phyloP scores from a whole-genome alignment of 2,797 vertebrate species.

The Gymnothorax javanicus region DNA sequence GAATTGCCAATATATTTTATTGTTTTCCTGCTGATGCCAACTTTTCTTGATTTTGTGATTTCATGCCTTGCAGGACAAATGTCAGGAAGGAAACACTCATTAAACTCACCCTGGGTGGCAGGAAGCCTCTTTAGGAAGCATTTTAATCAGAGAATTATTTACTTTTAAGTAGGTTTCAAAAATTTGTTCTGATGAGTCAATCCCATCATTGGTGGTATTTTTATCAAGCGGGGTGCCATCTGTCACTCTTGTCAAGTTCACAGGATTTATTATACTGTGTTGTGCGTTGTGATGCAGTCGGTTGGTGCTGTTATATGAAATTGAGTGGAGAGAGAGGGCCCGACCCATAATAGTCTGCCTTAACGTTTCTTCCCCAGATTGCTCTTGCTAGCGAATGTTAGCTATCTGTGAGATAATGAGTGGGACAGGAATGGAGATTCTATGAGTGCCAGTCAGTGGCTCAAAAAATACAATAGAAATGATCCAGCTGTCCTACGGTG shows the following conservation, averaged over 20 bases:
- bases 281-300: background rate
- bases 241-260: background rate
- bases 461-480: background rate
- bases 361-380: constrained; percentile 6
- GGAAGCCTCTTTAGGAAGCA: background rate
- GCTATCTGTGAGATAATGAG: constrained; percentile 11
- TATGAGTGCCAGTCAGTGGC: background rate
- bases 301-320: constrained; percentile 14
- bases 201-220: background rate
- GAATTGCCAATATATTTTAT: background rate
- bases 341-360: background rate
- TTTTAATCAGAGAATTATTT: background rate
- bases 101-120: background rate
- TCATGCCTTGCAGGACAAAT: background rate
- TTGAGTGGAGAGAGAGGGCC: background rate
- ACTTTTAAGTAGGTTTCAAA: background rate
- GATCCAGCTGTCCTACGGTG: background rate
- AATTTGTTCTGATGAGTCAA: background rate
- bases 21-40: background rate
- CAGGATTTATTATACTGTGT: background rate
- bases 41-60: background rate
- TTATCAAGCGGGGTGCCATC: background rate
- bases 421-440: background rate
- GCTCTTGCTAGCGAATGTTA: background rate
- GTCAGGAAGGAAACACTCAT: background rate